Evolutionary conservation across 64 coral and sea anemone genomes (phyloP), one percentile per base, ranked within the genome.

Genomic region (Montipora cactus): DNA sequence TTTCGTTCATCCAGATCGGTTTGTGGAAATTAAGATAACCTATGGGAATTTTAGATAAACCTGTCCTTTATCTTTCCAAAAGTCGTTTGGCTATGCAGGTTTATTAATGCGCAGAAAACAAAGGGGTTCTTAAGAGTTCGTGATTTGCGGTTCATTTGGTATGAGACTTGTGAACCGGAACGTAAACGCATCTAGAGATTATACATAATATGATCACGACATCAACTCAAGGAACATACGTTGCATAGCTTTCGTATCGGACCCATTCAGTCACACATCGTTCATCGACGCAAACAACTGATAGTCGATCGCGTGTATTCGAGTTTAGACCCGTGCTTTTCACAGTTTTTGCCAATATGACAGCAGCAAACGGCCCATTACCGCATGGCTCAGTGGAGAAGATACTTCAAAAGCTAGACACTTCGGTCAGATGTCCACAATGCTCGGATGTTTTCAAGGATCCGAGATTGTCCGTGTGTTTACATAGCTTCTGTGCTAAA

Each of bases 401-500:
- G n/a, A 69, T 93, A 10, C 78, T 93, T 13, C 67, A 93, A 47
- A 93, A 72, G 59, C 77, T 93, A 12, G 84, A 93, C 8, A 48
- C 75, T n/a, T 78, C 88, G 10, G 50, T 98, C 18, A 98, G 77
- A 46, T 98, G 96, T 62, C 79, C 87, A 18, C 47, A 82, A 15
- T 98, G 96, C 46, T 95, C 93, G 15, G 94, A 98, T 46, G 88
- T 95, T 18, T 89, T 95, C 83, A 95, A 80, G 44, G 90, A 98
- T 21, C 96, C 96, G 14, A 91, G 78, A 75, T 84, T 98, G 67
- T 95, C 96, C 5, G 83, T 87, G 15, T 98, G 96, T 92, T 73
- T 98, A 75, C 96, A 98, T 67, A 87, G 83, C 15, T 98, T 98
- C 91, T 98, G 96, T 81, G 81, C 66, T 6, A 87, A 98, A 58